Base-by-base conservation (phyloP, 1,140 invertebrate genomes). In the Drosophila erecta region DNA sequence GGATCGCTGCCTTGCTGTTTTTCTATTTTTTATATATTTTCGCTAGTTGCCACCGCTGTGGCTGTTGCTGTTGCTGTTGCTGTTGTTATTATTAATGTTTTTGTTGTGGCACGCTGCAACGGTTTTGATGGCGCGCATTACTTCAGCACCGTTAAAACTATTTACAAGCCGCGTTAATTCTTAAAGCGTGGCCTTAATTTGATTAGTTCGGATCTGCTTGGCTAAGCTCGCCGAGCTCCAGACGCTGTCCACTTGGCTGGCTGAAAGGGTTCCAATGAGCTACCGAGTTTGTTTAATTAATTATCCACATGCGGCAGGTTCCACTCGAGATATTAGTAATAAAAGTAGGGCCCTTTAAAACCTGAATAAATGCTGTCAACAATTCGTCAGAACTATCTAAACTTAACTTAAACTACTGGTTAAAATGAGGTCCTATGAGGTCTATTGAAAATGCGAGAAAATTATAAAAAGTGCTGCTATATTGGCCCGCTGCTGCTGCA, bases 171-270 rank as follows among this genome's bases (percentile, higher is more conserved):
- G 70, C 86, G 85, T 89, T 89, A 89, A 84, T 84, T 90, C 80
- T 90, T 87, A 84, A 89, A 90, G 85, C 76, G 73, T 90, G 85
- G 85, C 84, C 85, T 87, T 87, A 87, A 87, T 87, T 87, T 84
- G 80, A 87, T 87, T 87, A 90, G 85, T 76, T 87, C 44, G 80
- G 79, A 75, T 83, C 78, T 70, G 79, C 65, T 86, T 60, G 38
- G 81, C 43, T 86, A 58, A 44, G 51, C 83, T 62, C 33, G 60
- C 70, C 67, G 60, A 78, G 59, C 37, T 22, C 46, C 55, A 59
- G 54, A 72, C 72, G 37, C 40, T 57, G 53, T 50, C 59, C 57
- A 57, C 30, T 67, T 67, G 64, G 60, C 64, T 67, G 72, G 43
- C 44, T 74, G 40, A 61, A 75, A 74, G 59, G 71, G 71, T 47